phyloP scores from a whole-genome alignment of 2,797 vertebrate species.

The Sebastes iracundus region DNA sequence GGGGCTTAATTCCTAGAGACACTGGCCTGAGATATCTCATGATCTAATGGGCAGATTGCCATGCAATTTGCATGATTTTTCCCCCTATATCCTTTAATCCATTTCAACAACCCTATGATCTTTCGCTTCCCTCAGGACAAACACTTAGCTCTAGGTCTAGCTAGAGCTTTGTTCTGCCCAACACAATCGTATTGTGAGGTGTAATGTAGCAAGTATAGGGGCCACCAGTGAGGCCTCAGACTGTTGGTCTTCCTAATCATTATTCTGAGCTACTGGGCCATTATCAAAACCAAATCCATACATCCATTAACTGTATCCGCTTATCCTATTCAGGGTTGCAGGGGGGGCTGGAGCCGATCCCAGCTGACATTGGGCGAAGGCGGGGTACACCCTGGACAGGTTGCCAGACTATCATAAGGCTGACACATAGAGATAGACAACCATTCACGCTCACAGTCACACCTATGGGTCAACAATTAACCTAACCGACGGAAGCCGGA shows the following conservation, averaged over 20 bases:
- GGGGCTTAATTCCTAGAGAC: slow-evolving; percentile 5
- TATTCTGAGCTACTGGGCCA: not conserved
- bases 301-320: no score
- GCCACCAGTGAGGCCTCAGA: not conserved
- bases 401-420: no score
- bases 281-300: not conserved
- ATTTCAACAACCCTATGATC: slow-evolving; percentile 7
- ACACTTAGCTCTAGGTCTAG: not conserved
- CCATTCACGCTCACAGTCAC: no score
- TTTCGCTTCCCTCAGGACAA: not conserved
- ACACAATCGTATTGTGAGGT: not conserved
- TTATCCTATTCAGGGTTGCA: no score
- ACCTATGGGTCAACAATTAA: no score
- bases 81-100: not conserved
- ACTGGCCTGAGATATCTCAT: not conserved
- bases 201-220: not conserved
- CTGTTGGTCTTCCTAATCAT: not conserved
- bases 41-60: not conserved
- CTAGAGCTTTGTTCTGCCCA: not conserved
- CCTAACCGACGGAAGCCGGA: no score
- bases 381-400: no score
- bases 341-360: no score
- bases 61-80: not conserved
- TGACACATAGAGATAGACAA: no score
- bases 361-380: no score